Percentiles rank a stretch among this genome's conserved stretches.
phyloP scores from a whole-genome alignment of 2,113 vertebrate genomes.

The Nibea coibor region DNA sequence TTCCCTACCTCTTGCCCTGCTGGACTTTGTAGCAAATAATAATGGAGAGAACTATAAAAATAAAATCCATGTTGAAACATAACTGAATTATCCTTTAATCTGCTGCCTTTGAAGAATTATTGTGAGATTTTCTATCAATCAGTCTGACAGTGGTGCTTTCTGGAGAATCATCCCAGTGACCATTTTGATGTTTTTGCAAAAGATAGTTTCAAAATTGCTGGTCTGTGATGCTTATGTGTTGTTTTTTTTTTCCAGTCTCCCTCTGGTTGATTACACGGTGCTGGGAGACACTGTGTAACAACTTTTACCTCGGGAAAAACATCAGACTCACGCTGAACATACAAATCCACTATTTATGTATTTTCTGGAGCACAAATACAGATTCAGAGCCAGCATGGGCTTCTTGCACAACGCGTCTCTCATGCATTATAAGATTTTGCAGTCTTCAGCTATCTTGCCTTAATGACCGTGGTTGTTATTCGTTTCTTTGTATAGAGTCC shows the following conservation, averaged over 20 bases:
- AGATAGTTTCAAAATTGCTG: not conserved
- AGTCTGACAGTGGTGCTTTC: not conserved
- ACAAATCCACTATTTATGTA: not conserved
- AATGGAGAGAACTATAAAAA: not conserved
- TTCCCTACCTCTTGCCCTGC: not conserved
- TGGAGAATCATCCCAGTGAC: not conserved
- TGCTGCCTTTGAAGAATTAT: not conserved
- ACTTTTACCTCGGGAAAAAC: not conserved
- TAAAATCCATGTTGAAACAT: not conserved
- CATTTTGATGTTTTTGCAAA: not conserved
- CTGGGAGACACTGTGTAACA: not conserved
- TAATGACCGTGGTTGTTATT: not conserved
- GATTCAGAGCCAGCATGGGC: not conserved
- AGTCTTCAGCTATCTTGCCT: not conserved
- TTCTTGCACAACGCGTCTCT: not conserved
- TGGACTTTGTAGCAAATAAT: not conserved
- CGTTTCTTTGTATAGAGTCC: not conserved
- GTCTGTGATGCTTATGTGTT: not conserved
- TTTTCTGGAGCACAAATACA: not conserved
- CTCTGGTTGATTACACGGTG: constrained; percentile 7
- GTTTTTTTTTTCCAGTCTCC: not conserved
- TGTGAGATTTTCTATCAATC: not conserved
- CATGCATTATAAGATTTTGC: not conserved
- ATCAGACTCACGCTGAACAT: not conserved
- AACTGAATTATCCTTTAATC: not conserved